Evolutionary conservation across 2,888 invertebrate genomes (phyloP).

Genomic region (Cataglyphis albicans): DNA sequence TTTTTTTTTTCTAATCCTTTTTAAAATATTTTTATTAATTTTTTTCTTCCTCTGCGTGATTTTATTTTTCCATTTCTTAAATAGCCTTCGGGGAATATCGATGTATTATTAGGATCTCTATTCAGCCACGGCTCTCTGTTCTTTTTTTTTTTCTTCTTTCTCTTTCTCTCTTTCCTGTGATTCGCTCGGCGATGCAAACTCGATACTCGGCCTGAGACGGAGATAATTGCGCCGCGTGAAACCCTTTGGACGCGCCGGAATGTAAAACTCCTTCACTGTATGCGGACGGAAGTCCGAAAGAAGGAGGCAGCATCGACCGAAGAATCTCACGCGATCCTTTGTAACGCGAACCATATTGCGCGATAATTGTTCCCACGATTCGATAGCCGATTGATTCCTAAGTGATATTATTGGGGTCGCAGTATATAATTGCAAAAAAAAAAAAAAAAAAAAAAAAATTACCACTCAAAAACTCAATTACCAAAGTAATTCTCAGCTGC

Average conservation of each 20-base stretch:
- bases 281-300: conserved; percentile 51
- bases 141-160: neutral
- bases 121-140: neutral
- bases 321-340: conserved; percentile 53
- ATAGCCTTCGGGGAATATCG: neutral
- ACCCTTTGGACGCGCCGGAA: conserved; percentile 41
- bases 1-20: neutral
- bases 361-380: conserved; percentile 59
- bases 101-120: neutral
- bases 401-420: conserved; percentile 25
- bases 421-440: neutral
- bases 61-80: neutral
- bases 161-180: neutral
- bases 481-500: neutral
- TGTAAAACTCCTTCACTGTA: conserved; percentile 38
- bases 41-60: neutral
- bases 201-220: conserved; percentile 27
- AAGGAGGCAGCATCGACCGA: conserved; percentile 27
- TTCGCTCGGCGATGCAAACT: conserved; percentile 26
- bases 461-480: conserved; percentile 13
- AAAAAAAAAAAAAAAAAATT: conserved; percentile 9
- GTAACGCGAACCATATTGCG: conserved; percentile 44
- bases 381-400: neutral
- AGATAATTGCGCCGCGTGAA: conserved; percentile 56
- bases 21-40: neutral